phyloP scores from a whole-genome alignment of 2,113 vertebrate genomes.

The Alouatta palliata region DNA sequence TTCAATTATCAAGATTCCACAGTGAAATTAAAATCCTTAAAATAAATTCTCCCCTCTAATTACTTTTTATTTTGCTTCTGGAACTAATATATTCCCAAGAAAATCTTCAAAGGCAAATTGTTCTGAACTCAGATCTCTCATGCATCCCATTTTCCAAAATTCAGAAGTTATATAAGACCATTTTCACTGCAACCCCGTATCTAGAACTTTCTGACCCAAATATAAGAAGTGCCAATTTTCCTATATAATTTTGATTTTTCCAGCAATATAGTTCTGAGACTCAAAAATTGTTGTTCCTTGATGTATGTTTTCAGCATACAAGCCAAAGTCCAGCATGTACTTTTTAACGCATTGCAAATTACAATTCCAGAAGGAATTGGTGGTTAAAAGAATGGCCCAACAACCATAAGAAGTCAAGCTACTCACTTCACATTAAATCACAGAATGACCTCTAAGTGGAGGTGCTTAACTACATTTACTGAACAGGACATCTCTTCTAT shows the following conservation, averaged over 20 bases:
- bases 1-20: conserved; percentile 46
- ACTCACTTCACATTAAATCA: background rate
- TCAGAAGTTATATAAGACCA: conserved; percentile 1
- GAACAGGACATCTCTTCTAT: background rate
- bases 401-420: background rate
- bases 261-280: background rate
- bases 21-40: conserved; percentile 46
- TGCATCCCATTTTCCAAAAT: background rate
- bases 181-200: background rate
- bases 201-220: background rate
- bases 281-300: background rate
- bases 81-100: conserved; percentile 33
- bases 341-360: background rate
- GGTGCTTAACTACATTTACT: background rate
- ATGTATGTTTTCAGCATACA: background rate
- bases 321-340: background rate
- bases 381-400: background rate
- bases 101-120: conserved; percentile 40
- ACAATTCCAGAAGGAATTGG: background rate
- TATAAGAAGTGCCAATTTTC: background rate
- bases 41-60: conserved; percentile 40
- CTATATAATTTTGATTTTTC: background rate
- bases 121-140: background rate
- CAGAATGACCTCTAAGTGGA: background rate
- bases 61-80: conserved; percentile 54